Conservation (phyloP, 2,888 invertebrate genomes). For the Thalpophila matura region DNA sequence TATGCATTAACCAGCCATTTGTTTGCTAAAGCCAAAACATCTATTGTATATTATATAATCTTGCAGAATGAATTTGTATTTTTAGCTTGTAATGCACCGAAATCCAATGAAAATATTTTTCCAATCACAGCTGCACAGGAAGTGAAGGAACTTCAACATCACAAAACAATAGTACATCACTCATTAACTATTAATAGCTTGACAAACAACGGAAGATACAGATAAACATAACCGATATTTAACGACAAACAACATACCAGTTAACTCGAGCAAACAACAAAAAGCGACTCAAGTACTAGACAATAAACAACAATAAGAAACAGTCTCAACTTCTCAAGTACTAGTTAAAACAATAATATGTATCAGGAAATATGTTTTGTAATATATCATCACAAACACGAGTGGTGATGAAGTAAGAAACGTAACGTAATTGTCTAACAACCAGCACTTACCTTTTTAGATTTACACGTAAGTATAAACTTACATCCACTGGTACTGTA, state of each 20-base stretch:
- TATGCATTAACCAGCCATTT: too few species aligned
- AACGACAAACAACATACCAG: slow-evolving; percentile 21
- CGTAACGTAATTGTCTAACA: slow-evolving; percentile 44
- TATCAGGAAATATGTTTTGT: slow-evolving; percentile 44
- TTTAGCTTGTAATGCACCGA: too few species aligned
- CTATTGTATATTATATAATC: too few species aligned
- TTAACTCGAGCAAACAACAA: slow-evolving; percentile 18
- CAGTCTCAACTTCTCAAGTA: too few species aligned
- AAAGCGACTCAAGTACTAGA: slow-evolving; percentile 17
- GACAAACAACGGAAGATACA: slow-evolving; percentile 17
- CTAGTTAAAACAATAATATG: slow-evolving; percentile 36
- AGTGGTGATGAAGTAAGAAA: slow-evolving; percentile 35
- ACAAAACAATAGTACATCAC: slow-evolving; percentile 16
- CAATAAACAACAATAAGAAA: too few species aligned
- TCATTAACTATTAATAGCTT: neutral
- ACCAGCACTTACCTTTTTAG: slow-evolving; percentile 38
- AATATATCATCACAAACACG: slow-evolving; percentile 24
- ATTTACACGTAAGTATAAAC: slow-evolving; percentile 43
- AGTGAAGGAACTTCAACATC: neutral
- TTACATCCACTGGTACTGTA: slow-evolving; percentile 43
- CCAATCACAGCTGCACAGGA: neutral
- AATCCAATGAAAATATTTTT: neutral
- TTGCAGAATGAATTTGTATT: too few species aligned
- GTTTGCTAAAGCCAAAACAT: too few species aligned
- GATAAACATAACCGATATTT: slow-evolving; percentile 15